These are phyloP conservation scores for Diprion similis DNA, from an alignment of 1,140 invertebrate genomes.

Conservation along the genomic window DNA sequence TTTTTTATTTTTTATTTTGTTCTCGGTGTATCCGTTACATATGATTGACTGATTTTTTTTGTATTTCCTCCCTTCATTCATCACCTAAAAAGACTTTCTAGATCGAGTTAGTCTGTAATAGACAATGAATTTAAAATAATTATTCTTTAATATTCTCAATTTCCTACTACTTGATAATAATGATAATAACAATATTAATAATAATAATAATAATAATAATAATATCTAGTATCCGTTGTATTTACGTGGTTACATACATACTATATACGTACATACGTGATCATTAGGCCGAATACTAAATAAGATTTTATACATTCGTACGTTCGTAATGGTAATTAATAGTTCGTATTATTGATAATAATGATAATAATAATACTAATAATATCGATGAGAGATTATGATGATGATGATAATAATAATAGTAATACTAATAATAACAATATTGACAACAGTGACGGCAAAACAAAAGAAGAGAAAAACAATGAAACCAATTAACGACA, in stretches of 20 bases:
- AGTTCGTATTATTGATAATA: not conserved
- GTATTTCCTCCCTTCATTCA: too few species aligned
- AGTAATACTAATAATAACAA: too few species aligned
- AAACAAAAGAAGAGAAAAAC: not conserved
- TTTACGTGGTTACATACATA: not conserved
- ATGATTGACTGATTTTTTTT: too few species aligned
- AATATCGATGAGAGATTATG: not conserved
- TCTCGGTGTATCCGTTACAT: too few species aligned
- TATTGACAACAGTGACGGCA: not conserved
- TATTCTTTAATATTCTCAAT: not conserved
- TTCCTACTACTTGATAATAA: not conserved
- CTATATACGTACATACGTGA: not conserved
- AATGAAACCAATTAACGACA: too few species aligned
- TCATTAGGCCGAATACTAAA: not conserved
- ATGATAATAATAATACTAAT: not conserved
- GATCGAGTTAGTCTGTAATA: too few species aligned
- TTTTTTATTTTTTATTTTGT: too few species aligned
- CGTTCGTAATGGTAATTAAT: conserved; percentile 41
- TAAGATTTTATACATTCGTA: conserved; percentile 59
- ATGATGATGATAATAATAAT: not conserved
- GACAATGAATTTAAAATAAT: too few species aligned
- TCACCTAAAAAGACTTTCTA: too few species aligned
- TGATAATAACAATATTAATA: too few species aligned
- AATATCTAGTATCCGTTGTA: not conserved
- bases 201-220: too few species aligned